Evolutionary conservation across 30 jellyfish, hydroid and myxozoan species (phyloP), one percentile per base, ranked within the genome.

Genomic region (Catostylus mosaicus): DNA sequence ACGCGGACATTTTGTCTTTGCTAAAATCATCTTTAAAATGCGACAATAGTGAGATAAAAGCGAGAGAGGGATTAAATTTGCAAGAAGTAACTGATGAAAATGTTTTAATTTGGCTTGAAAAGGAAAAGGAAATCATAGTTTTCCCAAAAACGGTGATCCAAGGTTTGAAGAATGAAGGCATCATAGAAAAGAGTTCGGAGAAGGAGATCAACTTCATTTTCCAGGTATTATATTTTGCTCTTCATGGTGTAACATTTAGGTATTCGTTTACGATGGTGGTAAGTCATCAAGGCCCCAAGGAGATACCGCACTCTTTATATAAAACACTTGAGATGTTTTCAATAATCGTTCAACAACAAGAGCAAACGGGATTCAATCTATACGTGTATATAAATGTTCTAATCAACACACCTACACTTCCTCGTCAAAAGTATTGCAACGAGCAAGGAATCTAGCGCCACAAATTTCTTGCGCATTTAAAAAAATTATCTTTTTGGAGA

Each of bases 61-160:
- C 48, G 26, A 26, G 32, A 11, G 43, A 12, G 3, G 62, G 56
- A 31, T 30, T 30, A 26, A 50, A 40, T 18, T 16, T 79, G 18
- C 46, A 36, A 31, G 36, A 63, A 30, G 32, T 78, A 64, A 30
- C 74, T 29, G 90, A 79, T 19, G 82, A 79, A 5, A 63, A 63
- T 26, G 24, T 52, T 4, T 70, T 79, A 22, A 35, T 70, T 10
- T 79, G 90, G 90, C 24, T 51, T 45, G 90, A 79, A 46, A 43
- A 50, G 30, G 78, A 64, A 64, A 64, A 79, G 74, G 82, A 79
- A 26, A 56, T 79, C 23, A 24, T 79, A 8, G 90, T 79, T 30
- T 31, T 79, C 34, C 78, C 90, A 37, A 46, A 63, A 30, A 30
- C 31, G 27, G 82, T 23, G 31, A 23, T 75, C 66, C 77, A 40